phyloP scores from a whole-genome alignment of 92 coral and sea anemone genomes.

The Palythoa caribaeorum region DNA sequence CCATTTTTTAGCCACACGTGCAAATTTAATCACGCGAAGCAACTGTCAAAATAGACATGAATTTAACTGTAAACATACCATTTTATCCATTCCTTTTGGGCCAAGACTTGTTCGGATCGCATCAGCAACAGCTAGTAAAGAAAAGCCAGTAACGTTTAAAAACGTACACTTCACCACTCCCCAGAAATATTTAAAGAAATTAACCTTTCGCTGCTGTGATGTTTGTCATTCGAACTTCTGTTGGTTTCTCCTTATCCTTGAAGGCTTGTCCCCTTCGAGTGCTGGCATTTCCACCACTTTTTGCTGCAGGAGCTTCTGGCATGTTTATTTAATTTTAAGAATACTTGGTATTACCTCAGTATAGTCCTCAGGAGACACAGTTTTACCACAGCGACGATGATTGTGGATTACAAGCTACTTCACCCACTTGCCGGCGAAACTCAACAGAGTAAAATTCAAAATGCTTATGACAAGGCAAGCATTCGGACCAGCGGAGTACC shows the following conservation, averaged over 20 bases:
- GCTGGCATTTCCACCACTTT: conserved; percentile 44
- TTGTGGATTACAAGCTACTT: conserved; percentile 6
- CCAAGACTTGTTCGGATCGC: conserved; percentile 98
- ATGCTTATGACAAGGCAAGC: not conserved
- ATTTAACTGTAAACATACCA: conserved; percentile 71
- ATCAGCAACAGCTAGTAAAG: conserved; percentile 90
- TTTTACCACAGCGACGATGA: not conserved
- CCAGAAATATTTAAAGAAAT: not conserved
- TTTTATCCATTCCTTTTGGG: conserved; percentile 99
- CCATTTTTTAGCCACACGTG: not conserved
- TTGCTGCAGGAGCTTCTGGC: conserved; percentile 83
- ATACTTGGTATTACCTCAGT: not conserved
- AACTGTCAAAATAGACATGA: conserved; percentile 34
- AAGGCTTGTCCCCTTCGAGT: conserved; percentile 76
- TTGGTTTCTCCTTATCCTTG: conserved; percentile 95
- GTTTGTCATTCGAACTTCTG: conserved; percentile 95
- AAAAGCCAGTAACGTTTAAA: not conserved
- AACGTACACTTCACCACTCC: not conserved
- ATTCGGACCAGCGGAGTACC: conserved; percentile 33
- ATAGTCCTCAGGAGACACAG: not conserved
- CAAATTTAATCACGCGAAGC: conserved; percentile 19
- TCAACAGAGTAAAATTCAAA: not conserved
- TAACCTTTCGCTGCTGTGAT: conserved; percentile 97
- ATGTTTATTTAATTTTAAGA: conserved; percentile 54
- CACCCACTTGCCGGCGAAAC: not conserved